phyloP scores from a whole-genome alignment of 2,888 invertebrate genomes.

The Autographa gamma region DNA sequence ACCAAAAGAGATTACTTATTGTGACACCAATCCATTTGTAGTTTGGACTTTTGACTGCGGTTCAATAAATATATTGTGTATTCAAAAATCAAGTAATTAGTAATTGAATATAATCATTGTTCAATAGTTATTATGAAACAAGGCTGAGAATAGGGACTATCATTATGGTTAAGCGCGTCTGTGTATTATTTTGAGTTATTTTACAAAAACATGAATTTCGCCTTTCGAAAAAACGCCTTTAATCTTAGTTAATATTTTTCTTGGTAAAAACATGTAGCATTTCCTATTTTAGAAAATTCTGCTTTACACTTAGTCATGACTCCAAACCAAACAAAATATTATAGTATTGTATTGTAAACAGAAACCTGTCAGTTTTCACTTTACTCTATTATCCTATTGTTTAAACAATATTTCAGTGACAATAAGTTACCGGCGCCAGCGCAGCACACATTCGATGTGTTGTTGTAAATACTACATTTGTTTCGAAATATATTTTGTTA shows the following conservation, averaged over 20 bases:
- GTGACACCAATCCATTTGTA: not conserved
- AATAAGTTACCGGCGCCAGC: not conserved
- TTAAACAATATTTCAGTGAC: slow-evolving; percentile 13
- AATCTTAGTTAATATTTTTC: not conserved
- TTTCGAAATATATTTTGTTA: not conserved
- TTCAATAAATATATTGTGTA: not conserved
- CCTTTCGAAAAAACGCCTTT: too few species aligned
- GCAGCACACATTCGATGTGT: not conserved
- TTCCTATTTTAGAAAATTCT: not conserved
- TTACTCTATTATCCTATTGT: slow-evolving; percentile 5
- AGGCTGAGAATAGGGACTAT: too few species aligned
- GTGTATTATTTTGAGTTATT: too few species aligned
- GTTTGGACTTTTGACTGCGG: slow-evolving; percentile 1
- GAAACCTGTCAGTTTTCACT: slow-evolving; percentile 35
- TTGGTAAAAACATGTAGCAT: not conserved
- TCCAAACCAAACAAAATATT: not conserved
- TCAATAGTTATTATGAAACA: not conserved
- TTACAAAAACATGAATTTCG: too few species aligned
- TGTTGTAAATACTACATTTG: not conserved
- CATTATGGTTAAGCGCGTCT: too few species aligned
- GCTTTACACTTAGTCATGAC: not conserved
- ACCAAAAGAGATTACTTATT: not conserved
- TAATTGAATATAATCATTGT: not conserved
- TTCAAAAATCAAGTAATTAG: not conserved
- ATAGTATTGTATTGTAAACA: slow-evolving; percentile 14